Base-by-base conservation (phyloP, 2,888 invertebrate genomes). In the Pristionchus maxplancki region DNA sequence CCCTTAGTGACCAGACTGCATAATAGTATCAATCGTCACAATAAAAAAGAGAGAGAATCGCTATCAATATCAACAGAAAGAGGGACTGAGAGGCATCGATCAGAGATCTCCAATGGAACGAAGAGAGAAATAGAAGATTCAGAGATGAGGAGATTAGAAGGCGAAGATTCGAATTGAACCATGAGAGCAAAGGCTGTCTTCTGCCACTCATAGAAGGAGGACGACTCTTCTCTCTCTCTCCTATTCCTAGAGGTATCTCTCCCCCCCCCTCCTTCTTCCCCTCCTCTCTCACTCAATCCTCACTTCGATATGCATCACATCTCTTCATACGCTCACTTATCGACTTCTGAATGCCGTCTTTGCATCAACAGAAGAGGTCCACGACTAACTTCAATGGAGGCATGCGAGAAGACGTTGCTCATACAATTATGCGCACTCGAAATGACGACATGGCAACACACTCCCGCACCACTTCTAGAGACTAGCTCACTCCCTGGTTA, bases 271-370 rank as follows among this genome's bases (percentile, higher is more conserved):
- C 82, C 50, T 40, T 50, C 82, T 50, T 37, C 78, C n/a, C 37
- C 40, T 74, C n/a, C 78, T 50, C 82, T 50, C 82, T 82, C 82
- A 40, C 82, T 53, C 82, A 24, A 17, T 50, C 82, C 50, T 44
- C 82, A 48, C 48, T 53, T 50, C 82, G 48, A 53, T 82, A 53
- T 82, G 82, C 50, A 82, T 82, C 50, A 48, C 82, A 82, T 82
- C 50, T 82, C 78, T 37, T 78, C 82, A 48, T 50, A 24, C 82
- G 28, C 82, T 82, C 50, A 48, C 82, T 82, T 50, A 82, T 82
- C 50, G 82, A 50, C 82, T 24, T 44, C 82, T 78, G 78, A 44
- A 24, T 78, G 78, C 24, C 13, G 37, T 40, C 74, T 40, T 40
- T 74, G 13, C 74, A 37, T 40, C 74, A 24, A 24, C n/a, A 40